Base-by-base conservation (phyloP, 2,888 invertebrate genomes). In the Tetrapedia diversipes region DNA sequence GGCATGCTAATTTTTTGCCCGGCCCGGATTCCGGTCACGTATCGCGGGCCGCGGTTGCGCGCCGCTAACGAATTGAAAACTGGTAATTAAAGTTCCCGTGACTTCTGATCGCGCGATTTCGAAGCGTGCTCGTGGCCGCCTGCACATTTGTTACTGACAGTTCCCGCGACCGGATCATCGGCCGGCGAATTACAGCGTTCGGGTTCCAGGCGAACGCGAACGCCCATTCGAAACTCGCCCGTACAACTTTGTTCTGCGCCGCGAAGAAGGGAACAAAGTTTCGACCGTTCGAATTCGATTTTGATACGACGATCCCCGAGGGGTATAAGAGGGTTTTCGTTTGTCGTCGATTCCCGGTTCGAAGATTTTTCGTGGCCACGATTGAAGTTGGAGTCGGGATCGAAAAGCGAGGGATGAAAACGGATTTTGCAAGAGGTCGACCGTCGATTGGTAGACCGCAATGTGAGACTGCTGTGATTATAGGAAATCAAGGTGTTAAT, bases 1-100 rank as follows among this genome's bases (percentile, higher is more conserved):
- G 73, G 83, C 82, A 86, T 86, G 85, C 85, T 85, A 86, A 86
- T 85, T 86, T 86, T 86, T 85, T 71, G 56, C 67, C 47, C 16
- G 47, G n/a, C 66, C 19, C 73, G 72, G 63, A 86, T 84, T 81
- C 85, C 79, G 60, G 63, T 84, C 86, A 86, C 86, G 86, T 86
- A 86, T 71, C 73, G 57, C 57, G 32, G n/a, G 24, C 67, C 75
- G 59, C 68, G 80, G 75, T 82, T 77, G 78, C 76, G 77, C 78
- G 57, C 77, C 77, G 81, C 81, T 86, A 87, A 87, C 86, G 85
- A 86, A 87, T 86, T 74, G 83, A 84, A 86, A 86, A 84, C 85
- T 79, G 81, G 68, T 79, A 86, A 86, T 86, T 86, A 86, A 86
- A 86, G 76, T 86, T 82, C 76, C 77, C 78, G 76, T 77, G 82